Evolutionary conservation across 1,140 invertebrate species (phyloP).

Genomic region (Pseudoatta argentina): DNA sequence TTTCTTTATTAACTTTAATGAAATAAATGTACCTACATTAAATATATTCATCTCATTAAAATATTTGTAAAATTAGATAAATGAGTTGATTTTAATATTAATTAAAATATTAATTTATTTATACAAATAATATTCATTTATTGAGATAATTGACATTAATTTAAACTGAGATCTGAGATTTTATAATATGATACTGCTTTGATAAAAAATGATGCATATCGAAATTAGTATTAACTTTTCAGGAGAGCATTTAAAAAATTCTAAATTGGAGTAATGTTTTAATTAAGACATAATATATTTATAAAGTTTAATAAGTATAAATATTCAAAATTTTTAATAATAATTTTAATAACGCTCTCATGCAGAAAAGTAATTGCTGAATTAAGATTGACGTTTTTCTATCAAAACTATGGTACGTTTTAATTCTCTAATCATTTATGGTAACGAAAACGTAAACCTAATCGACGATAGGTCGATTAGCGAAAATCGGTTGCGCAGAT

Average conservation of each 20-base stretch:
- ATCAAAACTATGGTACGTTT: neutral
- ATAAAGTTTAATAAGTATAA: too few relatives aligned
- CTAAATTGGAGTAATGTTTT: too few relatives aligned
- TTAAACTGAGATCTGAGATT: neutral
- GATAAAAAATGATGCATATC: too few relatives aligned
- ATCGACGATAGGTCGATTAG: neutral
- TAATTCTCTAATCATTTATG: neutral
- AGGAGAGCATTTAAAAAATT: too few relatives aligned
- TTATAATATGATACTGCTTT: neutral
- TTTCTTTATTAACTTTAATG: neutral
- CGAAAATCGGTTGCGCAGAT: conserved; percentile 12
- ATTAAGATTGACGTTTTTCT: too few relatives aligned
- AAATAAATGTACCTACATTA: neutral
- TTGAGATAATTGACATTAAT: neutral
- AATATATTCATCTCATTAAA: neutral
- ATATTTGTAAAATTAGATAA: neutral
- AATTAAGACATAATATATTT: too few relatives aligned
- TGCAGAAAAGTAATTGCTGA: too few relatives aligned
- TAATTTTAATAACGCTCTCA: too few relatives aligned
- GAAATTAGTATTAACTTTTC: too few relatives aligned
- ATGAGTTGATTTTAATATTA: neutral
- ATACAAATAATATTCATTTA: neutral
- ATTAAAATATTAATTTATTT: conserved; percentile 6
- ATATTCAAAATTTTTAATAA: too few relatives aligned
- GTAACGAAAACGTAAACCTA: neutral